Percentiles rank a stretch among this genome's conserved stretches.
phyloP scores from a whole-genome alignment of 1,140 invertebrate genomes.

The Sminthurides bifidus region DNA sequence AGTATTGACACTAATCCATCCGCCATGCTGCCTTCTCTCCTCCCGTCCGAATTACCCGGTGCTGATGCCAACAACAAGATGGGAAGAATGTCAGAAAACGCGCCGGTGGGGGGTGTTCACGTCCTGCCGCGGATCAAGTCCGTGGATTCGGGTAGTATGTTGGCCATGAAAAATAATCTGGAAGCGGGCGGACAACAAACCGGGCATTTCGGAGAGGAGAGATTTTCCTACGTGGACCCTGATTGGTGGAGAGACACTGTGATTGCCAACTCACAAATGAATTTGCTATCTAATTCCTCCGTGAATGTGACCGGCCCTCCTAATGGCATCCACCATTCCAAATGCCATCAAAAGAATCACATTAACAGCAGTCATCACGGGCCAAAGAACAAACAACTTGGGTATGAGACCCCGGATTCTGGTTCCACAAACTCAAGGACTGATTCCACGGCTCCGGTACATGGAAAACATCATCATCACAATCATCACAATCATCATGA shows the following conservation, averaged over 20 bases:
- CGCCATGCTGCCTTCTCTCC: not conserved
- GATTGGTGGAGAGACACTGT: constrained; percentile 30
- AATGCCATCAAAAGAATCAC: not conserved
- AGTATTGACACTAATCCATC: too few species aligned
- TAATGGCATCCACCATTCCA: too few species aligned
- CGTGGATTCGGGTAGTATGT: not conserved
- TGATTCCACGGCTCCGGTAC: not conserved
- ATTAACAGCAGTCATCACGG: not conserved
- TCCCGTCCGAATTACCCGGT: not conserved
- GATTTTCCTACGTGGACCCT: constrained; percentile 24
- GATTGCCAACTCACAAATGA: constrained; percentile 24
- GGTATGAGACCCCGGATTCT: too few species aligned
- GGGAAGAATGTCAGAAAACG: too few species aligned
- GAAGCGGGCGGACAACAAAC: too few species aligned
- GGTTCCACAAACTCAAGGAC: too few species aligned
- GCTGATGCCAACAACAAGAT: not conserved
- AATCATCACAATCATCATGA: constrained; percentile 3
- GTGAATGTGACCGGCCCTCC: constrained; percentile 14
- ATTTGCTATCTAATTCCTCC: constrained; percentile 13
- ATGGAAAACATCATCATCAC: constrained; percentile 2
- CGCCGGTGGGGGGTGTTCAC: not conserved
- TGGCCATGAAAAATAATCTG: constrained; percentile 6
- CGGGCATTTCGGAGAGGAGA: constrained; percentile 5
- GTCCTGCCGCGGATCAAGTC: not conserved
- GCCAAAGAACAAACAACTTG: not conserved